These are phyloP conservation scores for Heterodera carotae DNA, from an alignment of 1,140 invertebrate genomes.

Conservation along the genomic window DNA sequence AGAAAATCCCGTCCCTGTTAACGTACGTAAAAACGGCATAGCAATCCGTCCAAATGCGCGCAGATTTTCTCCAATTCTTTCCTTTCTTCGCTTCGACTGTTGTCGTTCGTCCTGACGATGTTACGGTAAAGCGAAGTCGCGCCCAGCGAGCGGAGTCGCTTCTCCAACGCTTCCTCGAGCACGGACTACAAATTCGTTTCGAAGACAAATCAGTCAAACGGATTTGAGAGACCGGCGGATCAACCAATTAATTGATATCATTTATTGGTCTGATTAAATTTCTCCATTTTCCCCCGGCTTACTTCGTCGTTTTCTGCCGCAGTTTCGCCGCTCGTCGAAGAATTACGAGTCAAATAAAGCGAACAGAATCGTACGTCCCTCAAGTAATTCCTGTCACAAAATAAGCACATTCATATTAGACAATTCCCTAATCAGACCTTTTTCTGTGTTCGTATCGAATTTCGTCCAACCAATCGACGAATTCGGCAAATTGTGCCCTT, in stretches of 20 bases:
- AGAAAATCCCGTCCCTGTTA: too few species aligned
- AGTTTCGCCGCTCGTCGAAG: background rate
- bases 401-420: background rate
- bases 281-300: too few species aligned
- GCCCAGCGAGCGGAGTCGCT: background rate
- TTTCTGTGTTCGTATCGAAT: constrained; percentile 34
- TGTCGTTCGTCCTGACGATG: background rate
- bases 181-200: too few species aligned
- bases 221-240: too few species aligned
- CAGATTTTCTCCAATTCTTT: constrained; percentile 1
- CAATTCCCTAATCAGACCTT: background rate
- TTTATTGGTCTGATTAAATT: too few species aligned
- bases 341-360: constrained; percentile 6
- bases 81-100: constrained; percentile 4
- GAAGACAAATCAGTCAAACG: too few species aligned
- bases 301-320: background rate
- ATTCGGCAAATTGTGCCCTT: constrained; percentile 20
- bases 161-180: background rate
- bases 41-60: constrained; percentile 2
- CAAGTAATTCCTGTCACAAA: constrained; percentile 18
- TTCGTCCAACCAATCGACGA: constrained; percentile 41
- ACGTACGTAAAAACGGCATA: constrained; percentile 18
- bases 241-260: too few species aligned
- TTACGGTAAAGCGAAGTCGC: constrained; percentile 1
- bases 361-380: constrained; percentile 5